Evolutionary conservation across 2,113 vertebrate genomes (phyloP).

Genomic region (Indicator maculatus): DNA sequence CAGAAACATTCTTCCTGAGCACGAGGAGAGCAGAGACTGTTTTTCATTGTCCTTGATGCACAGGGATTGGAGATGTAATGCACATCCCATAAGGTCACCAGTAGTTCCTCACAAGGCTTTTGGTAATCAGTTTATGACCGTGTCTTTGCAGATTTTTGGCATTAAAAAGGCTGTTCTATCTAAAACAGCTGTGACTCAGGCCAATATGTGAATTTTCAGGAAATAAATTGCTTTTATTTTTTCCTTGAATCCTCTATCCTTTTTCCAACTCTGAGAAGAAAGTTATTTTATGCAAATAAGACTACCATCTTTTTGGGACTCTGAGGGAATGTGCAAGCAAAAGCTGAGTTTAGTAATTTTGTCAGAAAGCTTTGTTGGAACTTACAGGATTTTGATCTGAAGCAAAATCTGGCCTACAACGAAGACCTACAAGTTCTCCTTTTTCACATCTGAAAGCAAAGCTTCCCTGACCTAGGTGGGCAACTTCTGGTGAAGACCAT

Average conservation of each 20-base stretch:
- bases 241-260: background rate
- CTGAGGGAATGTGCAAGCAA: background rate
- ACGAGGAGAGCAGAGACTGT: background rate
- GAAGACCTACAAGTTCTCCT: background rate
- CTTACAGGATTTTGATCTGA: background rate
- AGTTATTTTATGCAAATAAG: background rate
- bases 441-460: background rate
- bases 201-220: background rate
- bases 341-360: background rate
- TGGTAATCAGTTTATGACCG: background rate
- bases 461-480: background rate
- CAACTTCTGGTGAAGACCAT: background rate
- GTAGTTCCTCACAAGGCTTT: background rate
- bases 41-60: background rate
- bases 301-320: background rate
- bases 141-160: background rate
- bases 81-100: background rate
- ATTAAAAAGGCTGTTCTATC: background rate
- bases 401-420: background rate
- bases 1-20: background rate
- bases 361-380: background rate
- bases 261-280: background rate
- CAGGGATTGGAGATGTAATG: background rate
- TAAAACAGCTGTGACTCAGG: background rate
- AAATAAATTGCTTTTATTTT: background rate